phyloP scores from a whole-genome alignment of 2,888 invertebrate species.

The Clepsis dumicolana region DNA sequence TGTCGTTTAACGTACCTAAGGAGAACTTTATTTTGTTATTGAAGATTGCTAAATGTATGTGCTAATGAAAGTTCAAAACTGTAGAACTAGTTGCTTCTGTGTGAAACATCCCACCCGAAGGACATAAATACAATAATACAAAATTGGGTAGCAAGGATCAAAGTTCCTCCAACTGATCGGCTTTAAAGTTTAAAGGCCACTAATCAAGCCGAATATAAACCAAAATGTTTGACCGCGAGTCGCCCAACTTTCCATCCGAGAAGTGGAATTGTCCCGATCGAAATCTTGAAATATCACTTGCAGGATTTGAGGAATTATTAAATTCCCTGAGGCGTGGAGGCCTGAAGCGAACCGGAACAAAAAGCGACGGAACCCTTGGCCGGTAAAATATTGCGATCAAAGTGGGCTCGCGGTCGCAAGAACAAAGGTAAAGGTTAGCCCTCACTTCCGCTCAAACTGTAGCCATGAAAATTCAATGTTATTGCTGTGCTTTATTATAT shows the following conservation, averaged over 20 bases:
- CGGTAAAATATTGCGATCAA: conserved; percentile 67
- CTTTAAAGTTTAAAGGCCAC: conserved; percentile 40
- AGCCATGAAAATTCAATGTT: conserved; percentile 28
- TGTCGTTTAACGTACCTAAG: no score
- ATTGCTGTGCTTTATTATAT: conserved; percentile 14
- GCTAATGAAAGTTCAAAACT: neutral
- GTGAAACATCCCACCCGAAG: neutral
- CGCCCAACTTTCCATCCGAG: conserved; percentile 51
- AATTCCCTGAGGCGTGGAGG: conserved; percentile 59
- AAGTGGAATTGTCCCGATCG: conserved; percentile 53
- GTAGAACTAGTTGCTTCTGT: neutral
- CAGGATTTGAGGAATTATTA: conserved; percentile 66
- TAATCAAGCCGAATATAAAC: conserved; percentile 41
- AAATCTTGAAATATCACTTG: conserved; percentile 63
- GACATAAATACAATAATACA: conserved; percentile 5
- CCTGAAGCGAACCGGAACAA: conserved; percentile 60
- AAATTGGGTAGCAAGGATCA: conserved; percentile 11
- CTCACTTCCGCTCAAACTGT: conserved; percentile 23
- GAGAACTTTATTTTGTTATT: no score
- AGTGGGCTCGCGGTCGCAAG: conserved; percentile 56
- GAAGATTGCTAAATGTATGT: neutral
- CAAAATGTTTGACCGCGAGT: conserved; percentile 44
- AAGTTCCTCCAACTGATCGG: conserved; percentile 32
- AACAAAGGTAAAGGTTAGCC: conserved; percentile 52
- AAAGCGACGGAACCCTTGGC: conserved; percentile 55